Percentiles rank a stretch among this genome's conserved stretches.
These are phyloP conservation scores for Turdus rufiventris DNA, from an alignment of 2,113 vertebrate genomes.

Conservation along the genomic window DNA sequence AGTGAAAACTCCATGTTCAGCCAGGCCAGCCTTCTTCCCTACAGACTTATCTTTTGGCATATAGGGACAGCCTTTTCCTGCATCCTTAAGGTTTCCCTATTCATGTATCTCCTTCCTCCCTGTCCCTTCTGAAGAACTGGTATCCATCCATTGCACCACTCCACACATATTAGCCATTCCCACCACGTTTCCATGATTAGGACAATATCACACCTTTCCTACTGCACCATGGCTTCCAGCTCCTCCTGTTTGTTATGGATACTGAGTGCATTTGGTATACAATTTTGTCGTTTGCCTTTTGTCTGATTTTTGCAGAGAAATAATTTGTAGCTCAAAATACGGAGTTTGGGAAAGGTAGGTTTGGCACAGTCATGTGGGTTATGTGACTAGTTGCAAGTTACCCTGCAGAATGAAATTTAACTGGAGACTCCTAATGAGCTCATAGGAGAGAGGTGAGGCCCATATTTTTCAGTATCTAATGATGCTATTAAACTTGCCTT, in stretches of 20 bases:
- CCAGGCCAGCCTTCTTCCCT: background rate
- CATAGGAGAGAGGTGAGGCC: background rate
- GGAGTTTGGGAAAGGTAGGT: background rate
- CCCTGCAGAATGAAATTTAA: background rate
- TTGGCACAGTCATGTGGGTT: background rate
- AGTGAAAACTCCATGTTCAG: background rate
- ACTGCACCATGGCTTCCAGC: background rate
- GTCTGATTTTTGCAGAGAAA: background rate
- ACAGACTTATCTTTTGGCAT: background rate
- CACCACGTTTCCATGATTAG: fast-evolving
- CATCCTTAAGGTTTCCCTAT: background rate
- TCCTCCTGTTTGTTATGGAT: background rate
- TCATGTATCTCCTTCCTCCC: background rate
- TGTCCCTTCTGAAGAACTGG: background rate
- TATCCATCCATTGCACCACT: background rate
- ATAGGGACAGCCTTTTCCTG: background rate
- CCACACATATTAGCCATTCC: background rate
- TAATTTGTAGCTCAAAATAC: background rate
- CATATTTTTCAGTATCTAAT: background rate
- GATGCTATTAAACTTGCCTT: background rate
- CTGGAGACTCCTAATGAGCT: background rate
- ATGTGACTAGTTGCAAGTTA: background rate
- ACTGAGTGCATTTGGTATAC: fast-evolving
- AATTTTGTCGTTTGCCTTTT: background rate
- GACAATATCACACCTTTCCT: background rate